phyloP scores from a whole-genome alignment of 2,113 vertebrate species.

The Lynx canadensis region DNA sequence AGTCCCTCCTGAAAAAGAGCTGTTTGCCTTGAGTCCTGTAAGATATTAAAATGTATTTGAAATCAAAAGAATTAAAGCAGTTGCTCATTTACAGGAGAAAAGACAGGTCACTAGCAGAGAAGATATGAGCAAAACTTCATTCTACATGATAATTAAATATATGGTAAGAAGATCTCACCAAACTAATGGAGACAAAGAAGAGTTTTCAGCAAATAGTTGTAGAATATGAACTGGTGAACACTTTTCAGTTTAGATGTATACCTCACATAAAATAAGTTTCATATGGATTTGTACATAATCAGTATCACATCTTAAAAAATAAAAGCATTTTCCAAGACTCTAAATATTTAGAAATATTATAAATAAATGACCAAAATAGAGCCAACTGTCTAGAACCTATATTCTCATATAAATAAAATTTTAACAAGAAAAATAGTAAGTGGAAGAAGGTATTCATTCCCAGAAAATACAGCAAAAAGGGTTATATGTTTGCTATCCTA shows the following conservation, averaged over 20 bases:
- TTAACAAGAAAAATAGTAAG: neutral
- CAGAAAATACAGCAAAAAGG: neutral
- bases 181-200: neutral
- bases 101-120: neutral
- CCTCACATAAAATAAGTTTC: neutral
- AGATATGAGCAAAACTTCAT: neutral
- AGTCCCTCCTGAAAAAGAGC: neutral
- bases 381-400: neutral
- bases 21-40: neutral
- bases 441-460: neutral
- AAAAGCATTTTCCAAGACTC: neutral
- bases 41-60: neutral
- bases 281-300: neutral
- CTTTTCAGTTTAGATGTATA: neutral
- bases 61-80: neutral
- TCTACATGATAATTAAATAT: neutral
- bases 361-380: constrained; percentile 30
- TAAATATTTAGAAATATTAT: constrained; percentile 25
- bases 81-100: neutral
- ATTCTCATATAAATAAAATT: neutral
- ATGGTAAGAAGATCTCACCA: neutral
- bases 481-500: neutral
- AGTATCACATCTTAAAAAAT: neutral
- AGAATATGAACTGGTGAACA: neutral
- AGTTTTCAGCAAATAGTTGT: neutral